Evolutionary conservation across 2,113 vertebrate species (phyloP).

Genomic region (Alces alces): DNA sequence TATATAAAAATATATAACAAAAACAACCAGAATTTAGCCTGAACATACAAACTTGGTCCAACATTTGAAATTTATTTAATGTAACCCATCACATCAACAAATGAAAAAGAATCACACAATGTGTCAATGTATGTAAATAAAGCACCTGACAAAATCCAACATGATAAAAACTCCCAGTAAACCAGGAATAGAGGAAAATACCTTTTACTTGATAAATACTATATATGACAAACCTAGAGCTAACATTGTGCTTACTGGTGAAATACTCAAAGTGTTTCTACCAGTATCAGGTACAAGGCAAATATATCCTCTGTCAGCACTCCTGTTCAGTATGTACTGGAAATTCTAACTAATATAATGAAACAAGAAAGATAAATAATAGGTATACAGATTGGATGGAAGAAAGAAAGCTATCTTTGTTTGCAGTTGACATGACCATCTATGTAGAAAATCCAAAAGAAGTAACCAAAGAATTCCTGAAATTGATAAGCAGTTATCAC

Average conservation of each 20-base stretch:
- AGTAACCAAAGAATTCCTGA: background rate
- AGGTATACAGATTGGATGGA: background rate
- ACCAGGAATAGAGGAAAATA: background rate
- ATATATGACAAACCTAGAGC: background rate
- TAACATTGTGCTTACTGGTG: background rate
- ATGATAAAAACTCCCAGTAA: background rate
- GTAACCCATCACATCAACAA: background rate
- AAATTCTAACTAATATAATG: background rate
- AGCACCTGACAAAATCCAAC: background rate
- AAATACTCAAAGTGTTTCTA: background rate
- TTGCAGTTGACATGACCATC: background rate
- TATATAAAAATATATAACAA: background rate
- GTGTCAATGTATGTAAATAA: background rate
- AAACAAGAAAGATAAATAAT: background rate
- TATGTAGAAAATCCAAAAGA: background rate
- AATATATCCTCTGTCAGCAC: background rate
- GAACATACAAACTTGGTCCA: background rate
- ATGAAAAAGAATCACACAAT: background rate
- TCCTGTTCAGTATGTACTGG: background rate
- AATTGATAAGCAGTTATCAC: background rate
- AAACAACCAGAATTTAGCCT: background rate
- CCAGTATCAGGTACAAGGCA: background rate
- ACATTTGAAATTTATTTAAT: background rate
- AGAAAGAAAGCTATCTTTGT: background rate
- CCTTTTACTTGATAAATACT: background rate